phyloP scores from a whole-genome alignment of 2,797 vertebrate species.

The Gadopsis bispinosus region DNA sequence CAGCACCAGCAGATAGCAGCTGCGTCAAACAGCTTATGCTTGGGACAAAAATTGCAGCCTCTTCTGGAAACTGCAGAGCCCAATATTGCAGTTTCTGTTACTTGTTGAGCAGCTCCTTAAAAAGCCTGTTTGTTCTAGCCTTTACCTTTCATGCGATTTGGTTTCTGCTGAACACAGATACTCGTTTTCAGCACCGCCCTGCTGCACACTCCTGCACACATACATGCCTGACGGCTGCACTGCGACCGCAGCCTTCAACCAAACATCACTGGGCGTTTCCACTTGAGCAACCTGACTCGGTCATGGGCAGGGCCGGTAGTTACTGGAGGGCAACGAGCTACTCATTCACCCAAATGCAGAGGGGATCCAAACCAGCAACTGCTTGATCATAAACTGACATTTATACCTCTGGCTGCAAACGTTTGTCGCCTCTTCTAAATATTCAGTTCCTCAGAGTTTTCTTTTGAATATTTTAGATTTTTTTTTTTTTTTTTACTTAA shows the following conservation, averaged over 20 bases:
- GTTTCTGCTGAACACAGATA: slow-evolving; percentile 52
- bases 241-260: slow-evolving; percentile 48
- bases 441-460: not conserved
- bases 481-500: not conserved
- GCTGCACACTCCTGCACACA: slow-evolving; percentile 44
- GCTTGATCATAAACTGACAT: not conserved
- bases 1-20: slow-evolving; percentile 47
- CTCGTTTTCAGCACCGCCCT: slow-evolving; percentile 40
- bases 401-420: slow-evolving; percentile 1
- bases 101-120: slow-evolving; percentile 56
- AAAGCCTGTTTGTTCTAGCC: slow-evolving; percentile 28
- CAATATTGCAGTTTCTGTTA: slow-evolving; percentile 41
- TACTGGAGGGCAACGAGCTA: slow-evolving; percentile 38
- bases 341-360: slow-evolving; percentile 38
- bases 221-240: slow-evolving; percentile 48
- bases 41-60: slow-evolving; percentile 44
- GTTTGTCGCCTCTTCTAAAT: not conserved
- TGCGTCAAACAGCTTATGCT: slow-evolving; percentile 55
- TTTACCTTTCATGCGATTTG: slow-evolving; percentile 51
- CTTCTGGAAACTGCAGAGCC: slow-evolving; percentile 54
- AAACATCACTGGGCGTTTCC: slow-evolving; percentile 57
- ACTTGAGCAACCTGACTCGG: slow-evolving; percentile 56
- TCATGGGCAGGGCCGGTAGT: slow-evolving; percentile 55
- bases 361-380: slow-evolving; percentile 45
- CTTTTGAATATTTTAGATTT: not conserved